These are phyloP conservation scores for Percina caprodes DNA, from an alignment of 2,113 vertebrate genomes.

Conservation along the genomic window DNA sequence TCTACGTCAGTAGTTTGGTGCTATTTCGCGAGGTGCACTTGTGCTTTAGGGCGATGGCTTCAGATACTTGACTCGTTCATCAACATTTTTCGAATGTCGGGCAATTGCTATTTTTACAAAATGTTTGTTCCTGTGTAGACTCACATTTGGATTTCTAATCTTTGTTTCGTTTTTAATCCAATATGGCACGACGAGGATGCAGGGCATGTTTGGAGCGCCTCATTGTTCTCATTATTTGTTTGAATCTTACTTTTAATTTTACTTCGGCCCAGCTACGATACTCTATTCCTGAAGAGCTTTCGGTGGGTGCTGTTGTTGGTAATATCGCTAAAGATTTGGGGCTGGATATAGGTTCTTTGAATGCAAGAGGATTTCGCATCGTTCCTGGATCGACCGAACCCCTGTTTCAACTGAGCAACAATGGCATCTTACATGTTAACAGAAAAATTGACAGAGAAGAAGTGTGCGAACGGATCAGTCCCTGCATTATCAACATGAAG, in stretches of 20 bases:
- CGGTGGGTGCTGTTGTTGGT: slow-evolving; percentile 64
- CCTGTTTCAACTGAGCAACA: slow-evolving; percentile 51
- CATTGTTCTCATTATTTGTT: slow-evolving; percentile 49
- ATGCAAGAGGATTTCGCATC: slow-evolving; percentile 65
- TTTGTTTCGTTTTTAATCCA: not conserved
- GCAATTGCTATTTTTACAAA: not conserved
- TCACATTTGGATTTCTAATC: not conserved
- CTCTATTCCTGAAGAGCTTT: slow-evolving; percentile 66
- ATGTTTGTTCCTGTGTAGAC: not conserved
- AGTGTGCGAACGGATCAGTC: slow-evolving; percentile 61
- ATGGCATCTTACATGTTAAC: slow-evolving; percentile 56
- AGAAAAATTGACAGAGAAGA: slow-evolving; percentile 79
- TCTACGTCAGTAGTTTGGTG: slow-evolving; percentile 16
- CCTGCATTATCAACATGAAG: slow-evolving; percentile 78
- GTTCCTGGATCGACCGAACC: slow-evolving; percentile 65
- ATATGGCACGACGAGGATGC: slow-evolving; percentile 43
- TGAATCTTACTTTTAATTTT: slow-evolving; percentile 27
- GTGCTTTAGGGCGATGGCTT: not conserved
- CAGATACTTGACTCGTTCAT: not conserved
- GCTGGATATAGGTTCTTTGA: slow-evolving; percentile 57
- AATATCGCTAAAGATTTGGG: slow-evolving; percentile 78
- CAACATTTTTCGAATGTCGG: not conserved
- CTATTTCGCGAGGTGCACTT: not conserved
- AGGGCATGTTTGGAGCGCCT: slow-evolving; percentile 12
- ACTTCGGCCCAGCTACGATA: slow-evolving; percentile 71